A percentile compares a stretch with the other conserved stretches of the same genome.
Conservation (phyloP, 2,113 vertebrate genomes). For the Serinus canaria region DNA sequence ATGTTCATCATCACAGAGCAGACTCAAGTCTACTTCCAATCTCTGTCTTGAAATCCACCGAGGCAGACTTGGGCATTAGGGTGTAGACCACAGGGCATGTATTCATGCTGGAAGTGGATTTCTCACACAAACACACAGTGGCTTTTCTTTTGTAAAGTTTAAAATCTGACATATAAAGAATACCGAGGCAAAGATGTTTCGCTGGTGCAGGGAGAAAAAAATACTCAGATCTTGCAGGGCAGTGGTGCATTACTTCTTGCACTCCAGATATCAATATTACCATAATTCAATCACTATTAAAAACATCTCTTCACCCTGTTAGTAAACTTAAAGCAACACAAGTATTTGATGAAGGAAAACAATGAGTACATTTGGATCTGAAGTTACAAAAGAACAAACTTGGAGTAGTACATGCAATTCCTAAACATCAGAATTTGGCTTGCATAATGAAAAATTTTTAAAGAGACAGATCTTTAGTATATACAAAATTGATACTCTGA, state of each 20-base stretch:
- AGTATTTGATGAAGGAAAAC: neutral
- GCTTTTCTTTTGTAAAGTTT: neutral
- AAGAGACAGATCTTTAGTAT: neutral
- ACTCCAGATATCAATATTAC: neutral
- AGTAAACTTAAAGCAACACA: neutral
- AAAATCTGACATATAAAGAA: neutral
- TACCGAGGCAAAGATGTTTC: neutral
- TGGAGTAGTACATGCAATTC: neutral
- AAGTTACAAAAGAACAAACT: neutral
- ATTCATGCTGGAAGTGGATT: neutral
- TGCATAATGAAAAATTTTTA: neutral
- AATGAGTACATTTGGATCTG: neutral
- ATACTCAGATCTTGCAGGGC: neutral
- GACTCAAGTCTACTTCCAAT: neutral
- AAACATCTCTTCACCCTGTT: neutral
- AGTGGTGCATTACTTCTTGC: neutral
- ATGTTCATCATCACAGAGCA: neutral
- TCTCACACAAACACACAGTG: neutral
- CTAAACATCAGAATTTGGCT: neutral
- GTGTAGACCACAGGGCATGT: neutral
- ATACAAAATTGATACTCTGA: neutral
- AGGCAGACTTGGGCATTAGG: neutral
- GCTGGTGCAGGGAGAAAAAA: neutral
- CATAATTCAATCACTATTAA: neutral
- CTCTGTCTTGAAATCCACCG: neutral